Evolutionary conservation across 2,797 vertebrate species (phyloP), one percentile per base, ranked within the genome.

Genomic region (Helostoma temminkii): DNA sequence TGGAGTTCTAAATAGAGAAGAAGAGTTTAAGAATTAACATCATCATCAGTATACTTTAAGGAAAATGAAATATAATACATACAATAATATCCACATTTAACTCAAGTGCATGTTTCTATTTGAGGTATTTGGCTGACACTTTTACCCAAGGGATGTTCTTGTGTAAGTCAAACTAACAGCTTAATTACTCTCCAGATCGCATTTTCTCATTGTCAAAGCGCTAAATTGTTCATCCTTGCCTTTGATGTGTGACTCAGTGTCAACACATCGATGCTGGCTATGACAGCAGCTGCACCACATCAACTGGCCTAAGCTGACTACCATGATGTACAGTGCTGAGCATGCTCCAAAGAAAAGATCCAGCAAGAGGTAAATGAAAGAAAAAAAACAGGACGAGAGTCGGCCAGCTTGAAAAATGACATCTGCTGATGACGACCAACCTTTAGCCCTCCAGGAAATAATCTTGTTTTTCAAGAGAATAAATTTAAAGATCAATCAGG

Each of bases 271-370:
- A 67, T 60, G 66, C 46, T 26, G 37, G 67, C 74, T 64, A 48
- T 37, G 45, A 76, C 76, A 70, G 80, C 96, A 97, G 96, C 96
- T 95, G 97, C 92, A 85, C 71, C 39, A 64, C 83, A 93, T 97
- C 96, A 94, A 87, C 80, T 82, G 88, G 66, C 37, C 63, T 26
- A 39, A 63, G 58, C 49, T 76, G 75, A 94, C 96, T 95, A 95
- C 95, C 90, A 92, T 95, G 95, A 96, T 95, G 92, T 92, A 94
- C 91, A 92, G 91, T 74, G 69, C 90, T 93, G 95, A 94, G 93
- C 92, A 83, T 84, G 89, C 91, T 97, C 95, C 95, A 97, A 91
- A 91, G 90, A 87, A 96, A 96, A 96, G 94, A 97, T 96, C 94
- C 90, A 95, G 81, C 39, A 2, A 82, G 90, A 91, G 91, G 88